Base-by-base conservation (phyloP, 2,113 vertebrate genomes). In the Myiagra hebetior region DNA sequence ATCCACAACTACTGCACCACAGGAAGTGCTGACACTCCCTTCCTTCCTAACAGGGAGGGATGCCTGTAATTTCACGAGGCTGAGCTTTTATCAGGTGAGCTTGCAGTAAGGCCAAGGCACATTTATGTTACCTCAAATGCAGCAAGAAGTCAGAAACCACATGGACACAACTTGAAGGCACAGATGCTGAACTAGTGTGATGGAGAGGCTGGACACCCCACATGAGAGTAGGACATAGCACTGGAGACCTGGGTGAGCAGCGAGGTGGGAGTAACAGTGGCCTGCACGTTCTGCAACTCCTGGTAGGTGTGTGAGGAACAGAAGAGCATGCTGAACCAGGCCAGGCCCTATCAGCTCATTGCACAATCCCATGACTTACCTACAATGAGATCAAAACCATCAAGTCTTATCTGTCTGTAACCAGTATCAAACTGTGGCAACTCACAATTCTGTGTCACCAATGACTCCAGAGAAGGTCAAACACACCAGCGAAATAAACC, bases 191-290 rank as follows among this genome's bases (percentile, higher is more conserved):
- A 24, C 14, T 33, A 53, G 23, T 27, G 15, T 62, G 37, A 15
- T 8, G 14, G 55, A 57, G n/a, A 56, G 6, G 15, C 16, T 70
- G 52, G 46, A 46, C 5, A 44, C 2, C 0, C 18, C n/a, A 31
- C 46, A 35, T 0, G 0, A 15, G 33, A 0, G 0, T 3, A 28
- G 0, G 3, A 35, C 19, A 62, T 44, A 59, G 41, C 4, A 1
- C 31, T 30, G 26, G 17, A 0, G 0, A 30, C 27, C n/a, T 8
- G 10, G 56, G 10, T 57, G 49, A 86, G 37, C 19, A 72, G 42
- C 17, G 17, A 26, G 20, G 33, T 12, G 39, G n/a, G 72, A 52
- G 82, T 20, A 77, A 56, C 7, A 49, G n/a, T 4, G 9, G 22
- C 4, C 68, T 53, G 55, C 15, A 24, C 7, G 6, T 73, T 89